Percentiles rank a stretch among this genome's conserved stretches.
Evolutionary conservation across 2,113 vertebrate genomes (phyloP).

Genomic region (Tringa solitaria): DNA sequence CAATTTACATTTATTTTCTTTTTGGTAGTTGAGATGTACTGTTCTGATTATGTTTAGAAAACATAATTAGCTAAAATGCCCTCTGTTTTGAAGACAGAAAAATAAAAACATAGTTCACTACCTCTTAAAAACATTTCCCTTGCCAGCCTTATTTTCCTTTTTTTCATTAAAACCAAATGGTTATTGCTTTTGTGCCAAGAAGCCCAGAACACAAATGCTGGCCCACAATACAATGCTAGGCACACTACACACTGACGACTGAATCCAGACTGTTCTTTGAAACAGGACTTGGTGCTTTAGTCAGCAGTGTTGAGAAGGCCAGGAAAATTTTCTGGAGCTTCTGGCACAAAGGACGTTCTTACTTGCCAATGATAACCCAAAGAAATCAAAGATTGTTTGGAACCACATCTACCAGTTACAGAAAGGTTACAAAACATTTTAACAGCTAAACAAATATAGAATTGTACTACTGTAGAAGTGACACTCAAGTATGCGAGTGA

Average conservation of each 20-base stretch:
- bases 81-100: slow-evolving; percentile 5
- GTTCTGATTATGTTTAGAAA: background rate
- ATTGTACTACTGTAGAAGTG: background rate
- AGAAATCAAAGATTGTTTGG: background rate
- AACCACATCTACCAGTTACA: background rate
- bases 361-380: background rate
- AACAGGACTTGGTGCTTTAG: background rate
- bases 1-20: background rate
- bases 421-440: background rate
- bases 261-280: background rate
- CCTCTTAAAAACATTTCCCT: background rate
- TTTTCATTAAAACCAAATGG: slow-evolving; percentile 1
- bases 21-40: background rate
- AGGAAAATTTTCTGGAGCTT: background rate
- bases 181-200: background rate
- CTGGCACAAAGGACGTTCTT: background rate
- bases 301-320: background rate
- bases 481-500: background rate
- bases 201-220: background rate
- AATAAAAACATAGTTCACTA: slow-evolving; percentile 3
- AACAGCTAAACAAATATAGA: background rate
- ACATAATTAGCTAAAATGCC: slow-evolving; percentile 8
- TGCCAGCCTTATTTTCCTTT: slow-evolving; percentile 6
- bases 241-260: background rate
- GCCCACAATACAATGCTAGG: background rate